phyloP scores from a whole-genome alignment of 53 echinoderm and acorn worm genomes.

The Pentamera pediparva region DNA sequence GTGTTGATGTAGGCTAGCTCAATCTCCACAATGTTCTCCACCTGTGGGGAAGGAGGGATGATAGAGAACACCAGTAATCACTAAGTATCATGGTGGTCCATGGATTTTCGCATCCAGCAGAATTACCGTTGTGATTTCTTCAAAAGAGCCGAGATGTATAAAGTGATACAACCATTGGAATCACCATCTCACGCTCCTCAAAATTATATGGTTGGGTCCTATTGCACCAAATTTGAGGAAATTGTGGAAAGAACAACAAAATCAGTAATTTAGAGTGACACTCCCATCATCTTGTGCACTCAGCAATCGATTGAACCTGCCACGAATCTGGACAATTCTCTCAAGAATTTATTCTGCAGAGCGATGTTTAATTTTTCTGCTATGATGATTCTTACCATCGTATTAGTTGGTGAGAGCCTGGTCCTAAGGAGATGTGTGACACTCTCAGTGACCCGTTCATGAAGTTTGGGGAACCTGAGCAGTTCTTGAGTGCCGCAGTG shows the following conservation, averaged over 20 bases:
- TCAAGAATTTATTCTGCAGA: too few species aligned
- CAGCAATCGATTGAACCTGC: too few species aligned
- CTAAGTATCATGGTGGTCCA: too few species aligned
- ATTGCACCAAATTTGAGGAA: too few species aligned
- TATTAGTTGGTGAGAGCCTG: conserved; percentile 78
- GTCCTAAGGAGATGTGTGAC: conserved; percentile 77
- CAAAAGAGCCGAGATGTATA: too few species aligned
- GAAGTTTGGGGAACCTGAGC: conserved; percentile 84
- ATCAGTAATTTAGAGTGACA: background rate
- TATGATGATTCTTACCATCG: conserved; percentile 60
- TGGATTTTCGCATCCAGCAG: too few species aligned
- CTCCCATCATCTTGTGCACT: background rate
- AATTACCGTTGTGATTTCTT: too few species aligned
- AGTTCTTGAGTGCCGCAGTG: conserved; percentile 96
- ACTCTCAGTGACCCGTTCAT: conserved; percentile 81
- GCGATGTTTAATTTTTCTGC: background rate
- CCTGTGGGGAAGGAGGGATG: conserved; percentile 37
- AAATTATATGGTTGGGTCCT: too few species aligned
- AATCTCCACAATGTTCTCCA: conserved; percentile 96
- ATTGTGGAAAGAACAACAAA: too few species aligned
- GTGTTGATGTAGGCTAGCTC: conserved; percentile 99
- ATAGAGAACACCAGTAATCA: background rate
- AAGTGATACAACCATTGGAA: too few species aligned
- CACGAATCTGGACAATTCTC: too few species aligned
- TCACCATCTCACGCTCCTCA: too few species aligned